Percentiles rank a stretch among this genome's conserved stretches.
These are phyloP conservation scores for Hypomecis atomaria DNA, from an alignment of 2,888 invertebrate genomes.

Conservation along the genomic window DNA sequence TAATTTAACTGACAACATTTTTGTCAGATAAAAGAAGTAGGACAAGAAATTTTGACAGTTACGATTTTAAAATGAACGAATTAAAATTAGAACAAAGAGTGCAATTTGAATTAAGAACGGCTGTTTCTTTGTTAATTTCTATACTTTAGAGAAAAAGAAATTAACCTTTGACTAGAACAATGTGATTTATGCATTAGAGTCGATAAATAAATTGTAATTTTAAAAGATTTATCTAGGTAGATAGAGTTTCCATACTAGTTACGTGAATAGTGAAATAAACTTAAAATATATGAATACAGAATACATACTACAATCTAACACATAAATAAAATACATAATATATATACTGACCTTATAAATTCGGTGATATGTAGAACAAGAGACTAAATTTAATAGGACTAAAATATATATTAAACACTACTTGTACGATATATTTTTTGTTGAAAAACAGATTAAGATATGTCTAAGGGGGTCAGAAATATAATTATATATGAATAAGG, in stretches of 20 bases:
- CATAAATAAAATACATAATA: constrained; percentile 8
- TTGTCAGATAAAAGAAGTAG: constrained; percentile 15
- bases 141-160: background rate
- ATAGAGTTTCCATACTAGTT: constrained; percentile 3
- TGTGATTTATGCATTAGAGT: background rate
- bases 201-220: background rate
- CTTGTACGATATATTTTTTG: constrained; percentile 79
- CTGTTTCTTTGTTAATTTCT: constrained; percentile 5
- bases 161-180: background rate
- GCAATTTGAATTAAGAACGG: constrained; percentile 17
- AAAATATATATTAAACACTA: constrained; percentile 58
- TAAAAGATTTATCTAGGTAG: constrained; percentile 12
- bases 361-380: constrained; percentile 39
- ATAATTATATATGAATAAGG: constrained; percentile 53
- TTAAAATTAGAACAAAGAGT: background rate
- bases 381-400: constrained; percentile 28
- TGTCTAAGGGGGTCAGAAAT: constrained; percentile 67
- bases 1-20: constrained; percentile 53
- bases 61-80: background rate
- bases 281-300: constrained; percentile 28
- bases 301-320: constrained; percentile 32
- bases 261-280: constrained; percentile 21
- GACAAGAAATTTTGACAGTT: background rate
- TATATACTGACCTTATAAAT: constrained; percentile 41
- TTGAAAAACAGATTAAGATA: constrained; percentile 75